Evolutionary conservation across 2,797 vertebrate species (phyloP), one percentile per base, ranked within the genome.

Genomic region (Clamator glandarius): DNA sequence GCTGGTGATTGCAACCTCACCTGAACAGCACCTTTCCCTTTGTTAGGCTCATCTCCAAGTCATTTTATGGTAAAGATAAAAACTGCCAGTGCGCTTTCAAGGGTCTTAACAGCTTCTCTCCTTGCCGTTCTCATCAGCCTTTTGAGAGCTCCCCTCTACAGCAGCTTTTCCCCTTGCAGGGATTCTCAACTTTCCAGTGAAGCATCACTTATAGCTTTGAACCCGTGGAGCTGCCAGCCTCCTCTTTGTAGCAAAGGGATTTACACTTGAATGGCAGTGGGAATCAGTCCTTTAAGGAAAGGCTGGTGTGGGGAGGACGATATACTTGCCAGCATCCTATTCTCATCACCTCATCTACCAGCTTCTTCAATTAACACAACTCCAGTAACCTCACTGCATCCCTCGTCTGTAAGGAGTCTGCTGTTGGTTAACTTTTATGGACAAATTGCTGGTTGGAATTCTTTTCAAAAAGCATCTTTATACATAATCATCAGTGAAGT

Each of bases 101-200:
- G 61, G 46, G 84, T 28, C 72, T 82, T 73, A 70, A 46, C 80
- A 89, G 81, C 81, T 75, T 91, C 92, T 41, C 46, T 26, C 20
- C 75, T 33, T 20, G 11, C 52, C 63, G 86, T 75, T 92, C 91
- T 93, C 69, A 62, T 23, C 64, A 80, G 86, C 63, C 80, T 91
- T 95, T 95, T 91, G 51, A 95, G 86, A 84, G 84, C 23, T 55
- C 63, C 85, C 51, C 36, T 92, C 75, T 67, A 61, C 26, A 86
- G 89, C 82, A 83, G 76, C 84, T 41, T 73, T 87, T 91, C 91
- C 80, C 10, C 9, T 88, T 93, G 72, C 72, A 90, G 67, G 70
- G 88, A 92, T 88, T 91, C 85, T 91, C 85, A 91, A 80, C 91
- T 86, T 96, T 93, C 91, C 93, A 86, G 81, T 91, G 89, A 92